A percentile compares a stretch with the other conserved stretches of the same genome.
phyloP scores from a whole-genome alignment of 2,888 invertebrate species.

The Athrips mouffetella region DNA sequence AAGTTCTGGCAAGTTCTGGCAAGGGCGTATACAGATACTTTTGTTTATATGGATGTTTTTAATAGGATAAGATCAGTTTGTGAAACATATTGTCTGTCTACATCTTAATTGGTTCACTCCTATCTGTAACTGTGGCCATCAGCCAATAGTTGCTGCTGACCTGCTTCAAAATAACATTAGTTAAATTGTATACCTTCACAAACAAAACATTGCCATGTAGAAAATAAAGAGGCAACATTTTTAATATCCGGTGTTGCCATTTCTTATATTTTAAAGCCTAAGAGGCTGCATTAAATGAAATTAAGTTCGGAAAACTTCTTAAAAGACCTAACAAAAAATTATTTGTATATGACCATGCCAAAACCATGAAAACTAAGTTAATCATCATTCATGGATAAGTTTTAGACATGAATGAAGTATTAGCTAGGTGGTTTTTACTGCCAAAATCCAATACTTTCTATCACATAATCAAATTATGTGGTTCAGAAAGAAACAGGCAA shows the following conservation, averaged over 20 bases:
- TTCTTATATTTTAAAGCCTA: background rate
- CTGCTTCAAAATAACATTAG: too few species aligned
- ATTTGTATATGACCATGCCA: slow-evolving; percentile 18
- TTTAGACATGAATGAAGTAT: slow-evolving; percentile 42
- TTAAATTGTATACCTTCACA: too few species aligned
- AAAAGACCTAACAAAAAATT: background rate
- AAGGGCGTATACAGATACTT: background rate
- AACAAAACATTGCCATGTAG: too few species aligned
- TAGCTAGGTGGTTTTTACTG: slow-evolving; percentile 42
- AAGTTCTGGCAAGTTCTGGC: background rate
- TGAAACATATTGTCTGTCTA: too few species aligned
- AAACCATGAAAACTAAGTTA: slow-evolving; percentile 36
- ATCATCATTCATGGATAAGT: slow-evolving; percentile 45
- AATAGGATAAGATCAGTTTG: too few species aligned
- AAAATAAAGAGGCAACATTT: too few species aligned
- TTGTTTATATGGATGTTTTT: background rate
- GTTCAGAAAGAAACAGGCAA: slow-evolving; percentile 41
- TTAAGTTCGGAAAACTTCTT: background rate
- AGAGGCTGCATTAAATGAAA: background rate
- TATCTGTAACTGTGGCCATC: too few species aligned
- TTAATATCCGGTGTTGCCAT: too few species aligned
- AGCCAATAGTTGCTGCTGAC: too few species aligned
- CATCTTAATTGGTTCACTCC: too few species aligned
- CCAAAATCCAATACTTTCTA: slow-evolving; percentile 44
- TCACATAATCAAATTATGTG: slow-evolving; percentile 61